Base-by-base conservation (phyloP, 2,888 invertebrate species). In the Drosophila aldrichi region DNA sequence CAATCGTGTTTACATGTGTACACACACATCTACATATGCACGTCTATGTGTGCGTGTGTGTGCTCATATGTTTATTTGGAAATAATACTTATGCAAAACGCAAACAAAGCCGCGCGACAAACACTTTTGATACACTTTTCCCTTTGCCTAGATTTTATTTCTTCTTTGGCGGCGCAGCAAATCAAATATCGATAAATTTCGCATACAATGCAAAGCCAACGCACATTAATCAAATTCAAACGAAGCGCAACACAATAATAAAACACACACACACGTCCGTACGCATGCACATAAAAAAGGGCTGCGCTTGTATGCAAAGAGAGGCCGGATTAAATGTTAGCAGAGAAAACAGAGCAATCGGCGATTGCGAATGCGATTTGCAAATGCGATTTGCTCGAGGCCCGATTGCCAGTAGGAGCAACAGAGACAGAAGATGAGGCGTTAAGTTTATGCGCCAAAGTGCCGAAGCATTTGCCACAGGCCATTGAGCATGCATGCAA, bases 21-120 rank as follows among this genome's bases (percentile, higher is more conserved):
- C 16, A 40, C 59, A 58, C 36, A 58, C 36, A 61, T 41, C 49
- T 36, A 25, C 43, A 56, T 14, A 49, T 59, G n/a, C 44, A 16
- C 25, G 16, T 6, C 32, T 3, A 10, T n/a, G 10, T 20, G 10
- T 41, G 41, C 3, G 41, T 41, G 40, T 18, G 12, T 22, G 20
- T 60, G 48, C 18, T 32, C 38, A 10, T 22, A 22, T 61, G 55
- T 22, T 61, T 65, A 49, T 68, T 61, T 64, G 46, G 22, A 43
- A 43, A 46, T 66, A 65, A 58, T 55, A 65, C 67, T 82, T 84
- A 84, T 88, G 84, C 87, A 88, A 88, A 84, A 84, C 74, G 79
- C 89, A 84, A 88, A 84, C 83, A 84, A 88, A 86, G 88, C 86
- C 88, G 83, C 81, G 83, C 81, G 83, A 83, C 86, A 86, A 66